These are phyloP conservation scores for Sardinella longiceps DNA, from an alignment of 2,797 vertebrate genomes.

Conservation along the genomic window DNA sequence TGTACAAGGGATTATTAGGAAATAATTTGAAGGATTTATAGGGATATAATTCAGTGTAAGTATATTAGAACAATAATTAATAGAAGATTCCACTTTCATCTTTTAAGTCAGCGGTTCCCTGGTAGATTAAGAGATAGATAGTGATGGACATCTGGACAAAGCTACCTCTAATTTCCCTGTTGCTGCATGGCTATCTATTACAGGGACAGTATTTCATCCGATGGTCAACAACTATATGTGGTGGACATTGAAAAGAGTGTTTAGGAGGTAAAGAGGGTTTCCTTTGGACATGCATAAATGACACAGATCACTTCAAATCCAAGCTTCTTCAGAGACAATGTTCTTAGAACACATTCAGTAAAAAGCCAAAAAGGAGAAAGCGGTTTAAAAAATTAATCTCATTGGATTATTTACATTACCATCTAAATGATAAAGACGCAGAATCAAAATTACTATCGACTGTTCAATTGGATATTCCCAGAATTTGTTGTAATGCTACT, in stretches of 20 bases:
- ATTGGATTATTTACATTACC: constrained; percentile 76
- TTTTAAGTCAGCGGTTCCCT: constrained; percentile 54
- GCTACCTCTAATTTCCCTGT: constrained; percentile 53
- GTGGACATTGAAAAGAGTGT: background rate
- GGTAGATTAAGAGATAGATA: constrained; percentile 61
- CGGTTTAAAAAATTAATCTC: constrained; percentile 58
- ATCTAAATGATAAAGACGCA: constrained; percentile 71
- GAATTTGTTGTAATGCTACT: constrained; percentile 69
- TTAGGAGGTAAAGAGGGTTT: constrained; percentile 16
- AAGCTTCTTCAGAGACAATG: background rate
- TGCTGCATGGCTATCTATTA: constrained; percentile 24
- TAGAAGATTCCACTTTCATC: constrained; percentile 73
- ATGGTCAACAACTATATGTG: background rate
- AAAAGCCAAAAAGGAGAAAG: constrained; percentile 25
- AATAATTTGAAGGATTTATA: constrained; percentile 70
- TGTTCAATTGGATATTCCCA: constrained; percentile 78
- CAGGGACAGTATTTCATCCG: background rate
- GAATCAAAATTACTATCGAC: constrained; percentile 79
- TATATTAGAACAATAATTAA: constrained; percentile 75
- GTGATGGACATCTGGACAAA: constrained; percentile 70
- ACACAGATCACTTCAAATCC: background rate
- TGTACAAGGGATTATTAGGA: constrained; percentile 72
- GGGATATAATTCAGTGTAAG: constrained; percentile 67
- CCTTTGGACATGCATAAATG: background rate
- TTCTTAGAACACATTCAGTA: constrained; percentile 42